Evolutionary conservation across 1,140 invertebrate genomes (phyloP).

Genomic region (Rhopalosiphum padi): DNA sequence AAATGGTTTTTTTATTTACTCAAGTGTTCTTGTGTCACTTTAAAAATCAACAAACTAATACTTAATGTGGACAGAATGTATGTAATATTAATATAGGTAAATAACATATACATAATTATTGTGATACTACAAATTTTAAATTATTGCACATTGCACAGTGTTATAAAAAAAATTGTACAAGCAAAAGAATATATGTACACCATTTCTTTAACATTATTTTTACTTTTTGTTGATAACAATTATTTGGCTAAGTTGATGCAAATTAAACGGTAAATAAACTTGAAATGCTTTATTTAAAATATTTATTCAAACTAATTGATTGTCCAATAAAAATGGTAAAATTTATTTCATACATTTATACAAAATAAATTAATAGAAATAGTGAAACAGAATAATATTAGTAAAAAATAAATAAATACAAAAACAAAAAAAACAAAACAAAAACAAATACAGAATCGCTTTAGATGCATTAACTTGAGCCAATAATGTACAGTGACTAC

Average conservation of each 20-base stretch:
- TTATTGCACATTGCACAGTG: constrained; percentile 43
- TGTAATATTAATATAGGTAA: constrained; percentile 38
- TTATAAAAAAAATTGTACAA: constrained; percentile 40
- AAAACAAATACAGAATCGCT: background rate
- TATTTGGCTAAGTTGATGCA: constrained; percentile 41
- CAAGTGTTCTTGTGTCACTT: constrained; percentile 35
- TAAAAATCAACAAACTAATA: constrained; percentile 46
- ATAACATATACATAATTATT: constrained; percentile 29
- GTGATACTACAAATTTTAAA: constrained; percentile 34
- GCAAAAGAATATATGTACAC: constrained; percentile 40
- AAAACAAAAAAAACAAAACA: background rate
- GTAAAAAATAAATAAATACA: background rate
- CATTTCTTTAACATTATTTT: constrained; percentile 16
- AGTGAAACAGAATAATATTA: background rate
- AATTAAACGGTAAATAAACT: background rate
- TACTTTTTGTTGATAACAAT: constrained; percentile 21
- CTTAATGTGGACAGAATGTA: constrained; percentile 34
- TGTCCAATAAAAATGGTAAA: constrained; percentile 45
- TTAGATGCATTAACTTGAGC: constrained; percentile 37
- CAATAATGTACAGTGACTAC: constrained; percentile 24
- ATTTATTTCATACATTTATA: constrained; percentile 15
- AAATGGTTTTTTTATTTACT: constrained; percentile 22
- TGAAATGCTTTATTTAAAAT: background rate
- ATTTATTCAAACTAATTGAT: constrained; percentile 33
- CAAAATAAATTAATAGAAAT: constrained; percentile 27